Evolutionary conservation across 2,113 vertebrate genomes (phyloP), one percentile per base, ranked within the genome.

Genomic region (Grallaria varia): DNA sequence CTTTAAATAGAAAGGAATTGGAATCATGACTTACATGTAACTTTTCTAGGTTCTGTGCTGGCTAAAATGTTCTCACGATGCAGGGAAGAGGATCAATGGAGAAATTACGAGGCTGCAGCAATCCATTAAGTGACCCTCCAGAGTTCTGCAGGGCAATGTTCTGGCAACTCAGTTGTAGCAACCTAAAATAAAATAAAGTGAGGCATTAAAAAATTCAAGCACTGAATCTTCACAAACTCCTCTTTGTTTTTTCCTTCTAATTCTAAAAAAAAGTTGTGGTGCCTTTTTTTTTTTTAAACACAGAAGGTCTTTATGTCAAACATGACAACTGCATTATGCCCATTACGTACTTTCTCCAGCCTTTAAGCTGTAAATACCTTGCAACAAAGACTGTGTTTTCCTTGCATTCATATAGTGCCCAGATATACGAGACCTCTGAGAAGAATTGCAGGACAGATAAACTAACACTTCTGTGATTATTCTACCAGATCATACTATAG

Each of bases 21-120:
- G 37, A 92, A 84, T 85, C 8, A 83, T 72, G 78, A 98, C 98
- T 98, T 98, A 98, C 98, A 98, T 98, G 96, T 98, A 98, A 98
- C 95, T 97, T 96, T 97, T 97, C 97, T 96, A 98, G 97, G 94
- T 98, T 95, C 96, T 96, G 96, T 96, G 97, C 98, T 98, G 97
- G 97, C 98, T 98, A 96, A 97, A 97, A 56, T 82, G 93, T 94
- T 97, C 97, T 98, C 96, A 98, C 97, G 97, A 98, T 84, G 97
- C 97, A 93, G 97, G 97, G 93, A 96, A 98, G 91, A 94, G 97
- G 97, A 97, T 80, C 49, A 97, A 87, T 78, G 96, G 97, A 96
- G 94, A 97, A 97, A 96, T 97, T 82, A 97, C 80, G 76, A 92
- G 91, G 63, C 93, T 97, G 92, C 97, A 97, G 97, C 93, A 98